phyloP scores from a whole-genome alignment of 2,113 vertebrate genomes.

The Lagopus muta region DNA sequence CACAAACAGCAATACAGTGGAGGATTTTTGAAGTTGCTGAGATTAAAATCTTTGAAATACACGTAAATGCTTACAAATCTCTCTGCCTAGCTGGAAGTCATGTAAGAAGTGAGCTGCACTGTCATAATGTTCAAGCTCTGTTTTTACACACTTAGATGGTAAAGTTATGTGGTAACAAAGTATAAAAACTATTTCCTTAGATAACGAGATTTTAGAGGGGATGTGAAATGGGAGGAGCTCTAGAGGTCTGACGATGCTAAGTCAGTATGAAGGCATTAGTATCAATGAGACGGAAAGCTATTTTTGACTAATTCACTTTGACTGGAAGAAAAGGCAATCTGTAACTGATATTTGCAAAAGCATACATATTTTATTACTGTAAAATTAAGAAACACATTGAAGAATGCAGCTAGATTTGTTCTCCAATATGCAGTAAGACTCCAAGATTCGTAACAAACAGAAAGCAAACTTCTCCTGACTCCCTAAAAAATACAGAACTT shows the following conservation, averaged over 20 bases:
- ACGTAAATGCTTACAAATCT: background rate
- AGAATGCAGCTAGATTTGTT: background rate
- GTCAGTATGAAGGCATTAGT: background rate
- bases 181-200: background rate
- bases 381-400: background rate
- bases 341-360: background rate
- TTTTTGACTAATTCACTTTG: background rate
- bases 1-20: background rate
- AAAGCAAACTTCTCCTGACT: background rate
- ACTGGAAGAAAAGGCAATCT: background rate
- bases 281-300: background rate
- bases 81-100: background rate
- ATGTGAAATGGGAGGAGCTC: fast-evolving
- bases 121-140: background rate
- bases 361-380: background rate
- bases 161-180: background rate
- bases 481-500: background rate
- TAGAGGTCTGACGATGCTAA: background rate
- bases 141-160: background rate
- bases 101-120: background rate
- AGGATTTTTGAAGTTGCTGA: background rate
- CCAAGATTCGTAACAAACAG: background rate
- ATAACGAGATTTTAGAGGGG: background rate
- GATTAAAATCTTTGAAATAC: background rate
- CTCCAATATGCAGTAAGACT: background rate